These are phyloP conservation scores for Condylostylus longicornis DNA, from an alignment of 1,140 invertebrate genomes.

Conservation along the genomic window DNA sequence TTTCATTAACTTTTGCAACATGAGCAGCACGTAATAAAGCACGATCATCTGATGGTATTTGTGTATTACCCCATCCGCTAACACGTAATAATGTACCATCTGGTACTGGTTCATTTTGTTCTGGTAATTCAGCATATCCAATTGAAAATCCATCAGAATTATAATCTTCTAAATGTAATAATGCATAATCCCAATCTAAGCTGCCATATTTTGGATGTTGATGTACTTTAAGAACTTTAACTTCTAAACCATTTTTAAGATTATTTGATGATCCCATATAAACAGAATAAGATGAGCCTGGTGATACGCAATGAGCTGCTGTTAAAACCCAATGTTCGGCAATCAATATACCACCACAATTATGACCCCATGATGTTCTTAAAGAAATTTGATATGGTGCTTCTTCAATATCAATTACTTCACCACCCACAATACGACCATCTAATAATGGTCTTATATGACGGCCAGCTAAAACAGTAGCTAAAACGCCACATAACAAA, in stretches of 20 bases:
- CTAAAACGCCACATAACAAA: too few relatives aligned
- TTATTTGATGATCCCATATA: conserved; percentile 20
- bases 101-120: not conserved
- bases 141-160: too few relatives aligned
- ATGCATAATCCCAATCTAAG: too few relatives aligned
- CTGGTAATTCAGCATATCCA: not conserved
- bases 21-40: conserved; percentile 23
- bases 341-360: conserved; percentile 54
- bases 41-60: not conserved
- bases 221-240: conserved; percentile 16
- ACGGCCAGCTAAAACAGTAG: too few relatives aligned
- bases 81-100: conserved; percentile 14
- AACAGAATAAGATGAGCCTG: conserved; percentile 9
- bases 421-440: conserved; percentile 33
- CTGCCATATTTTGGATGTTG: conserved; percentile 26
- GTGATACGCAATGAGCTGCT: conserved; percentile 36
- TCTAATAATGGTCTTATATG: conserved; percentile 17
- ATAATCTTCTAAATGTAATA: too few relatives aligned
- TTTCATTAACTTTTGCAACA: conserved; percentile 19
- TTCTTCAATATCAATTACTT: conserved; percentile 21
- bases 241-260: conserved; percentile 15
- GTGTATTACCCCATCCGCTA: conserved; percentile 24
- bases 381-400: conserved; percentile 34
- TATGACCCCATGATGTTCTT: conserved; percentile 21
- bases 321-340: conserved; percentile 34